Conservation (phyloP, 2,797 vertebrate species). For the Gephyroberyx darwinii region DNA sequence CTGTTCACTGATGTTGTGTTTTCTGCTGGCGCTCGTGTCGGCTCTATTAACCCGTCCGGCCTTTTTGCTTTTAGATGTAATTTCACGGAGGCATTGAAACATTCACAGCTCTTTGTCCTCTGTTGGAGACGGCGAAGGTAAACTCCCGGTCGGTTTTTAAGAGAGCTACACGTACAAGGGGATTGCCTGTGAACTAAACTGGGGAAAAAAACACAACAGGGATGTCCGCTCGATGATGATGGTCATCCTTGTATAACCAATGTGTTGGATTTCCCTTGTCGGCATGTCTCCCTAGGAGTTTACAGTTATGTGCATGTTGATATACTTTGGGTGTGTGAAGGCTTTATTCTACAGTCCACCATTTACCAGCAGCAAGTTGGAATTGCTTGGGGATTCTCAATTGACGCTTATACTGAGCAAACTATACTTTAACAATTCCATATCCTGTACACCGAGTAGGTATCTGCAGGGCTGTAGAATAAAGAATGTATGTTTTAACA, state of each 20-base stretch:
- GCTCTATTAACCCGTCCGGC: not conserved
- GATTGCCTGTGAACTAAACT: not conserved
- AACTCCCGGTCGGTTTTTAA: not conserved
- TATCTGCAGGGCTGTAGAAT: not conserved
- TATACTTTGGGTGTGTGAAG: not conserved
- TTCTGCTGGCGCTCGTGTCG: not conserved
- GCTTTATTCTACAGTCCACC: not conserved
- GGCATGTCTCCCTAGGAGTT: not conserved
- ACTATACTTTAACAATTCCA: not conserved
- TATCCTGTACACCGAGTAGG: not conserved
- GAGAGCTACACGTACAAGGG: not conserved
- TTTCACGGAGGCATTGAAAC: conserved; percentile 2
- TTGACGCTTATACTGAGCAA: not conserved
- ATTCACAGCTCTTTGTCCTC: not conserved
- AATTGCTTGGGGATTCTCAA: not conserved
- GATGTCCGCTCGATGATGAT: not conserved
- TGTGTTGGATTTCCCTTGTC: not conserved
- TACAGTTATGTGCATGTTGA: not conserved
- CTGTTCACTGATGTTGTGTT: not conserved
- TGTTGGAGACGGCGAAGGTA: not conserved
- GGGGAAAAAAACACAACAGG: not conserved
- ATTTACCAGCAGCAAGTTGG: not conserved
- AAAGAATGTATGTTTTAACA: too few relatives aligned
- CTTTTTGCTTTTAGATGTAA: conserved; percentile 19
- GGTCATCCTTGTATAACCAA: not conserved